Conservation (phyloP, 2,888 invertebrate genomes). For the Eupithecia exiguata region DNA sequence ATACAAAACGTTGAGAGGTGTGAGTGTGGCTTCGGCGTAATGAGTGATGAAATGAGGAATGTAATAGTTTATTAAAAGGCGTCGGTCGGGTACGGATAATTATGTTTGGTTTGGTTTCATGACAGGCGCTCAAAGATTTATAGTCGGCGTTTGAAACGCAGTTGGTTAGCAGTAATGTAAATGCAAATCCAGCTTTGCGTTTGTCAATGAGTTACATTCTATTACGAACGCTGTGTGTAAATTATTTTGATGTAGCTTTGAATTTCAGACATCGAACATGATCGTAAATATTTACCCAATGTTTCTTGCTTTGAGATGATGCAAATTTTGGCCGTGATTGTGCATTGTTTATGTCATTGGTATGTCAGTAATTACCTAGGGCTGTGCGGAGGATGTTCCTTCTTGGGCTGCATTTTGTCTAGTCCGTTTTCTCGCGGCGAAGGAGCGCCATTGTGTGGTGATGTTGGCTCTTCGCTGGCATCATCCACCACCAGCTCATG, state of each 20-base stretch:
- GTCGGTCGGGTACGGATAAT: slow-evolving; percentile 11
- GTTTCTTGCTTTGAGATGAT: background rate
- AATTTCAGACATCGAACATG: slow-evolving; percentile 4
- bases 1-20: slow-evolving; percentile 52
- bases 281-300: slow-evolving; percentile 4
- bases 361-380: slow-evolving; percentile 68
- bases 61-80: slow-evolving; percentile 26
- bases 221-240: slow-evolving; percentile 18
- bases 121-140: slow-evolving; percentile 31
- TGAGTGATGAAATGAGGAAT: slow-evolving; percentile 32
- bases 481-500: slow-evolving; percentile 97
- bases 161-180: slow-evolving; percentile 35
- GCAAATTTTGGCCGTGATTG: background rate
- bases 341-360: slow-evolving; percentile 18
- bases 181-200: slow-evolving; percentile 28
- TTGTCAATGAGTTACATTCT: slow-evolving; percentile 32
- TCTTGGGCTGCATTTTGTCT: slow-evolving; percentile 90
- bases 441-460: slow-evolving; percentile 93
- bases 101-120: slow-evolving; percentile 31
- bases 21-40: slow-evolving; percentile 53
- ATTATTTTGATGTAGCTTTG: slow-evolving; percentile 16
- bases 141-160: slow-evolving; percentile 33
- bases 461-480: slow-evolving; percentile 94
- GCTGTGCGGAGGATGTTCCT: slow-evolving; percentile 90
- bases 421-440: slow-evolving; percentile 95